These are phyloP conservation scores for Crotalus horridus DNA, from an alignment of 2,113 vertebrate species.

Conservation along the genomic window DNA sequence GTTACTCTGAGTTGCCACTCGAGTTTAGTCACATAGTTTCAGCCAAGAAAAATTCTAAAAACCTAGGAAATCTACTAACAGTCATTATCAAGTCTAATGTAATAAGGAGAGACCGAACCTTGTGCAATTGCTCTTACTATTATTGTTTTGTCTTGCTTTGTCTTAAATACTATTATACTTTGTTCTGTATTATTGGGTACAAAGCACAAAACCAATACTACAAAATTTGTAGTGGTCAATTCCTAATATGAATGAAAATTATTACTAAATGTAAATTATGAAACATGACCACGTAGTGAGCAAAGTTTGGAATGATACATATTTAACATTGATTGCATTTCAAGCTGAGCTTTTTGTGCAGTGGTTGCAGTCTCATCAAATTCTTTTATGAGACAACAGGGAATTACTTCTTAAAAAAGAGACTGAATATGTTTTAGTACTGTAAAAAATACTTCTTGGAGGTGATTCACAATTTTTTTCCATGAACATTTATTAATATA, in stretches of 20 bases:
- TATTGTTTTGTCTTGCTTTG: neutral
- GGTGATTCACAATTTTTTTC: neutral
- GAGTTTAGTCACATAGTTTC: neutral
- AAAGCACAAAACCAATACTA: neutral
- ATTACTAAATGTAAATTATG: neutral
- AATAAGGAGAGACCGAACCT: neutral
- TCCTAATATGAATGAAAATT: neutral
- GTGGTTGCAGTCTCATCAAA: constrained; percentile 9
- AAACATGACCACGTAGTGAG: neutral
- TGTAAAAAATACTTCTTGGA: neutral
- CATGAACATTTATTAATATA: neutral
- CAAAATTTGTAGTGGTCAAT: neutral
- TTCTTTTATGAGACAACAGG: neutral
- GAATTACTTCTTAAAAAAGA: constrained; percentile 17
- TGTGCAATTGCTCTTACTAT: neutral
- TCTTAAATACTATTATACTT: neutral
- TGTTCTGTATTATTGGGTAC: neutral
- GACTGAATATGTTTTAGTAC: neutral
- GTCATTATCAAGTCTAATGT: neutral
- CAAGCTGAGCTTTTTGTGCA: neutral
- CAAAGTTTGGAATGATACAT: neutral
- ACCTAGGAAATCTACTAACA: neutral
- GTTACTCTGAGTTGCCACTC: neutral
- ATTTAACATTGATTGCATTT: neutral
- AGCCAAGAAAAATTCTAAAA: neutral